These are phyloP conservation scores for Sycobia sp. DNA, from an alignment of 1,140 invertebrate species.

Conservation along the genomic window DNA sequence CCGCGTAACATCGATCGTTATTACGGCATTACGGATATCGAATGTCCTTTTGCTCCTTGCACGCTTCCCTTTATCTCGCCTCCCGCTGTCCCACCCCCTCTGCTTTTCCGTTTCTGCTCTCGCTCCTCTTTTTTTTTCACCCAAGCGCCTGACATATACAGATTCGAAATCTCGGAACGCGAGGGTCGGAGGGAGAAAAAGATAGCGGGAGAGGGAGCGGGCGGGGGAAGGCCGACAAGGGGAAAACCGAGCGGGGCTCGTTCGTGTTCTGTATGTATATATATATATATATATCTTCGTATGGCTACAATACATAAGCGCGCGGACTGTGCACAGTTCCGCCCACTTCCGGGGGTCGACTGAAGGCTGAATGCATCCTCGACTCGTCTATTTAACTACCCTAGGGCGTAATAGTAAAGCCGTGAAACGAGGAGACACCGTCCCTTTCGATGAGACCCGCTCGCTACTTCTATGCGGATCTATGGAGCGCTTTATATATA, in stretches of 20 bases:
- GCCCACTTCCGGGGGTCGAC: constrained; percentile 51
- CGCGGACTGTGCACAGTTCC: constrained; percentile 47
- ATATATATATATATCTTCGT: no score
- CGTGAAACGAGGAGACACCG: constrained; percentile 45
- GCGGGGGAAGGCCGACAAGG: constrained; percentile 18
- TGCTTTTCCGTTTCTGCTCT: constrained; percentile 35
- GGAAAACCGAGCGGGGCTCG: no score
- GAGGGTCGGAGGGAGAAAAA: constrained; percentile 11
- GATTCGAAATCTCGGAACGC: neutral
- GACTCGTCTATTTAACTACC: constrained; percentile 15
- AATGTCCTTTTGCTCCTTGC: constrained; percentile 49
- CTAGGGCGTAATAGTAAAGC: no score
- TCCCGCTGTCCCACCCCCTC: constrained; percentile 29
- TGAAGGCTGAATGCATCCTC: constrained; percentile 46
- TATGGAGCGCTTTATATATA: no score
- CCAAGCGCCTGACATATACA: constrained; percentile 15
- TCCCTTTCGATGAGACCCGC: constrained; percentile 30
- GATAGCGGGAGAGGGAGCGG: constrained; percentile 44
- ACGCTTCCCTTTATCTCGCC: no score
- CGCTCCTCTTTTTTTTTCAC: constrained; percentile 28
- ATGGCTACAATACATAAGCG: no score
- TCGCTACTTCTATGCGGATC: neutral
- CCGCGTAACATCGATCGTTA: constrained; percentile 43
- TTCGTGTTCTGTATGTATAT: no score
- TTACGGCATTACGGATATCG: constrained; percentile 54